Percentiles rank a stretch among this genome's conserved stretches.
Evolutionary conservation across 1,140 invertebrate genomes (phyloP).

Genomic region (Drosophila bipectinata): DNA sequence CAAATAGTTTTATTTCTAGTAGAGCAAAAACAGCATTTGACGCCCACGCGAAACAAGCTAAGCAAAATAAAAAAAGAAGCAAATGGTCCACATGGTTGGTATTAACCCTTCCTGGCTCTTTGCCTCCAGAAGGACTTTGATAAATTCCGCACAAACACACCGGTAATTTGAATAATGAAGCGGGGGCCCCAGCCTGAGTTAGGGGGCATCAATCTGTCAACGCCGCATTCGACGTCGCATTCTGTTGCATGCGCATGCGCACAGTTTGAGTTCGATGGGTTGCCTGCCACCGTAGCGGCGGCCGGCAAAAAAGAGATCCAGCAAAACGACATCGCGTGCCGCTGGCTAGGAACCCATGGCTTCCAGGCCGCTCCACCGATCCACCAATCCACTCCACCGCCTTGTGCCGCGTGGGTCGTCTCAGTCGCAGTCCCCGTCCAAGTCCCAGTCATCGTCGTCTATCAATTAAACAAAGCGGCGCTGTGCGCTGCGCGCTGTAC

Average conservation of each 20-base stretch:
- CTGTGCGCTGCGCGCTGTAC: not conserved
- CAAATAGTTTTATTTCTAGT: slow-evolving; percentile 55
- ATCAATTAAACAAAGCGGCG: slow-evolving; percentile 79
- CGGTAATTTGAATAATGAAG: slow-evolving; percentile 77
- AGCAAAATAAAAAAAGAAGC: slow-evolving; percentile 1
- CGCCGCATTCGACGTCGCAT: slow-evolving; percentile 65
- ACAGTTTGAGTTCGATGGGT: slow-evolving; percentile 80
- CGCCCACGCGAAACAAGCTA: slow-evolving; percentile 58
- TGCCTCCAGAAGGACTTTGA: slow-evolving; percentile 61
- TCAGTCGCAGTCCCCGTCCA: slow-evolving; percentile 55
- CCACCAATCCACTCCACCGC: slow-evolving; percentile 13
- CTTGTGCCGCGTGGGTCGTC: slow-evolving; percentile 37
- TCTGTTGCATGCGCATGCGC: slow-evolving; percentile 75
- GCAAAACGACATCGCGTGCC: slow-evolving; percentile 34
- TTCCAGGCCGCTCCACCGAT: slow-evolving; percentile 47
- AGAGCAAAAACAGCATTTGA: slow-evolving; percentile 50
- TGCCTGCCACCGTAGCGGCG: slow-evolving; percentile 68
- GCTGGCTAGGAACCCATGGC: slow-evolving; percentile 25
- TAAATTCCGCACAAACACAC: slow-evolving; percentile 79
- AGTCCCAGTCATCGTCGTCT: slow-evolving; percentile 48
- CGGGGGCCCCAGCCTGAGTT: slow-evolving; percentile 61
- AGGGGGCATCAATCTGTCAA: slow-evolving; percentile 81
- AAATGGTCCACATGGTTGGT: slow-evolving; percentile 49
- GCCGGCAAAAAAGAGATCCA: slow-evolving; percentile 39
- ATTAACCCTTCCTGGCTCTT: slow-evolving; percentile 8